Evolutionary conservation across 2,888 invertebrate genomes (phyloP).

Genomic region (Diadegma fenestrale): DNA sequence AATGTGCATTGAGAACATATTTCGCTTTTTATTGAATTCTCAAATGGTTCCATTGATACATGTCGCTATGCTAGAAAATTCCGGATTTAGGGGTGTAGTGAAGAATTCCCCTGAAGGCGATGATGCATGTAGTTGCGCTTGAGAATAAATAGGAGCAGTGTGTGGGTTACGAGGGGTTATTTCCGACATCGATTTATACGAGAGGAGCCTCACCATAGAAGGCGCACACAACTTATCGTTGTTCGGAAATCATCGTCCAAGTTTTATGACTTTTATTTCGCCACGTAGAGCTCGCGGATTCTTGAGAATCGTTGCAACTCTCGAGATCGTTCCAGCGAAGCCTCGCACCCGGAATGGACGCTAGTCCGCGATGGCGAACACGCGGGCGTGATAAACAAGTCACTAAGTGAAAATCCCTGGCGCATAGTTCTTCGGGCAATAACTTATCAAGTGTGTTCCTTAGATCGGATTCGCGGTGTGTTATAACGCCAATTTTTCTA

Average conservation of each 20-base stretch:
- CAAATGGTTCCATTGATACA: constrained; percentile 7
- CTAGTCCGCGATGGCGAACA: constrained; percentile 28
- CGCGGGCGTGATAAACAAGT: constrained; percentile 59
- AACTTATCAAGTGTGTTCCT: constrained; percentile 47
- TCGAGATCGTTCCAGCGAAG: constrained; percentile 32
- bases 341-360: constrained; percentile 21
- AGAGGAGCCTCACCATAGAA: not conserved
- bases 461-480: constrained; percentile 37
- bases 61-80: not conserved
- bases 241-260: constrained; percentile 67
- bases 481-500: constrained; percentile 9
- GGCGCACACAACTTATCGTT: constrained; percentile 59
- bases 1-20: not conserved
- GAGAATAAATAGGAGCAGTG: constrained; percentile 7
- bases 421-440: constrained; percentile 42
- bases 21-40: constrained; percentile 7
- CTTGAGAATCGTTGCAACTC: constrained; percentile 22
- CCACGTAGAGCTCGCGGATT: constrained; percentile 44
- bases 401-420: constrained; percentile 62
- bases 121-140: constrained; percentile 50
- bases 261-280: constrained; percentile 69
- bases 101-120: constrained; percentile 30
- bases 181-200: constrained; percentile 53
- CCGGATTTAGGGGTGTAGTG: not conserved
- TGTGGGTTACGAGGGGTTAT: constrained; percentile 37